A percentile compares a stretch with the other conserved stretches of the same genome.
These are phyloP conservation scores for Herpailurus yagouaroundi DNA, from an alignment of 2,113 vertebrate genomes.

Conservation along the genomic window DNA sequence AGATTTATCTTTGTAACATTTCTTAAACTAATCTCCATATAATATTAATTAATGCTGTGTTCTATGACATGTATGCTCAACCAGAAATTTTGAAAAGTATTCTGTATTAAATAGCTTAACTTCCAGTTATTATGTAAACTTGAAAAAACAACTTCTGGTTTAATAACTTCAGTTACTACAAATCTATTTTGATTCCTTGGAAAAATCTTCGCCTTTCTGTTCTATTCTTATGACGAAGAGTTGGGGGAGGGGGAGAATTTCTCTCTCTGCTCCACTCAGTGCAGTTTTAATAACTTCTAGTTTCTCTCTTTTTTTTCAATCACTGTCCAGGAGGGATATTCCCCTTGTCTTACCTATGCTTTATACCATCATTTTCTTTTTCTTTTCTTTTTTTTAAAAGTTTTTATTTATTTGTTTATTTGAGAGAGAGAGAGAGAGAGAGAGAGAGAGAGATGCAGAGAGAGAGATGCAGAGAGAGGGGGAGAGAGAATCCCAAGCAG, in stretches of 20 bases:
- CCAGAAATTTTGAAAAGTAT: neutral
- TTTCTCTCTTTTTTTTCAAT: neutral
- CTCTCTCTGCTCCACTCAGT: neutral
- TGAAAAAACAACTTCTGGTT: neutral
- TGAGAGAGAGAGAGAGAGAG: too few relatives aligned
- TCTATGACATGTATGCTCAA: neutral
- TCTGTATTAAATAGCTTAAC: neutral
- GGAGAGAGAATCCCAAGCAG: too few relatives aligned
- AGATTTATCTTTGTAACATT: neutral
- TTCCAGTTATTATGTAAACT: neutral
- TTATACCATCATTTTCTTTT: neutral
- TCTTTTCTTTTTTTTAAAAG: too few relatives aligned
- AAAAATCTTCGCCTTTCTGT: neutral
- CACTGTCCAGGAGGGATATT: neutral
- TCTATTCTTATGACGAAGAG: neutral
- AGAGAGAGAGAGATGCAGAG: too few relatives aligned
- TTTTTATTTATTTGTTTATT: too few relatives aligned
- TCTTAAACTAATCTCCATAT: neutral
- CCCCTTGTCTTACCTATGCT: fast-evolving
- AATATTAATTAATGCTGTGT: neutral
- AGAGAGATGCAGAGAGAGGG: too few relatives aligned
- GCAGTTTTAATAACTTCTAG: neutral
- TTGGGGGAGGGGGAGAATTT: neutral
- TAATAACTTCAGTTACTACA: neutral
- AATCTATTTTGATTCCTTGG: neutral